Percentiles rank a stretch among this genome's conserved stretches.
Evolutionary conservation across 2,113 vertebrate genomes (phyloP).

Genomic region (Struthidea cinerea): DNA sequence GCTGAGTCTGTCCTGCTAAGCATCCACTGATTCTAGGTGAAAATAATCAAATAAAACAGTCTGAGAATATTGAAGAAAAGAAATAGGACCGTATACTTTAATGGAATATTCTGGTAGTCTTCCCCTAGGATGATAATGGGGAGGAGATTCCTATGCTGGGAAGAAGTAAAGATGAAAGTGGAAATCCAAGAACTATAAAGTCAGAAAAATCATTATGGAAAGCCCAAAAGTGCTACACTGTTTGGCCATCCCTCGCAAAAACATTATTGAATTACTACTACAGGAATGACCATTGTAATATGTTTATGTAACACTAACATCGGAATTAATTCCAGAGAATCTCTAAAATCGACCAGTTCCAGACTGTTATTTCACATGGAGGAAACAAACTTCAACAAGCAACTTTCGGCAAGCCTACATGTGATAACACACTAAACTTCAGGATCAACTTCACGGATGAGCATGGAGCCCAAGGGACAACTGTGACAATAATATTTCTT

Average conservation of each 20-base stretch:
- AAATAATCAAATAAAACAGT: background rate
- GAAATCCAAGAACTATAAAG: background rate
- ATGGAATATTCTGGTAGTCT: background rate
- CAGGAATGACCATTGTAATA: background rate
- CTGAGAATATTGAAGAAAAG: background rate
- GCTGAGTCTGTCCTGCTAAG: background rate
- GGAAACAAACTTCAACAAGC: background rate
- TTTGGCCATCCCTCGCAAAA: background rate
- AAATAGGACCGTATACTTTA: accelerated
- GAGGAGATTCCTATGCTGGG: background rate
- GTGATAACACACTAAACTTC: background rate
- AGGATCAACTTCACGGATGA: background rate
- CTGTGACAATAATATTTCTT: background rate
- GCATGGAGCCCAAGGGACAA: background rate
- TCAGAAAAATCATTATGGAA: background rate
- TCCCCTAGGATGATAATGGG: background rate
- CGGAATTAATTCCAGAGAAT: background rate
- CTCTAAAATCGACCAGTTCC: background rate
- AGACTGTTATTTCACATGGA: background rate
- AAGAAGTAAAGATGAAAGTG: background rate
- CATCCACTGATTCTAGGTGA: background rate
- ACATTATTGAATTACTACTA: background rate
- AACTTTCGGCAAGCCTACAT: background rate
- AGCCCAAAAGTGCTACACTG: background rate
- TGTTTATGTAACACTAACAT: background rate